Base-by-base conservation (phyloP, 2,888 invertebrate genomes). In the Protodeltote pygarga region DNA sequence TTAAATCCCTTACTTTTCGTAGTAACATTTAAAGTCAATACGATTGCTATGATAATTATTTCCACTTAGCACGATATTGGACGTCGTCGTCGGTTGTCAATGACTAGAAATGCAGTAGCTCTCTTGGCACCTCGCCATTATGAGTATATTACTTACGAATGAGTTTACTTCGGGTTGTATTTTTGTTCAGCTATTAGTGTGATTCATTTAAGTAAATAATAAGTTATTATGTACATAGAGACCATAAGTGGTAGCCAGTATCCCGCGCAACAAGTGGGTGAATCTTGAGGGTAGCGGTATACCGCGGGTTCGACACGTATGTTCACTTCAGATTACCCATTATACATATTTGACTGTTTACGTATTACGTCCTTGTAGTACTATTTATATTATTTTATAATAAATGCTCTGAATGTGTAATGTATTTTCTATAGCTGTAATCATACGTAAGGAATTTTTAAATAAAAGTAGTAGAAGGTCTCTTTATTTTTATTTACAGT, bases 201-300 rank as follows among this genome's bases (percentile, higher is more conserved):
- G 59, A 65, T 50, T 39, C 41, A 65, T 50, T 39, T 38, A 48
- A 57, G 32, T 48, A 42, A 40, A 35, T 46, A 46, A 47, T 41
- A 41, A 40, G 29, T 48, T 60, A 51, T 44, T 60, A 61, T 51
- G 52, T 55, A 49, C 48, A 51, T 49, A 55, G 48, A 48, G 33
- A 28, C 38, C 33, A 27, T 28, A 66, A 74, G 69, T 69, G 71
- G 67, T 63, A 34, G 52, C 47, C 39, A 51, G 58, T 55, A 60
- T 67, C 51, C 59, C 47, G 24, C 50, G 72, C 77, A 75, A 77
- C 77, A 77, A 73, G 77, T 77, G 74, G 71, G 64, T 48, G 44
- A 67, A 61, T 66, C 70, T 71, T 69, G 68, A 66, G 71, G 67
- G 48, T 46, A 48, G 72, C 49, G 73, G 72, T 41, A 25, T 52